A percentile compares a stretch with the other conserved stretches of the same genome.
Conservation (phyloP, 92 coral and sea anemone species). For the Porites rus region DNA sequence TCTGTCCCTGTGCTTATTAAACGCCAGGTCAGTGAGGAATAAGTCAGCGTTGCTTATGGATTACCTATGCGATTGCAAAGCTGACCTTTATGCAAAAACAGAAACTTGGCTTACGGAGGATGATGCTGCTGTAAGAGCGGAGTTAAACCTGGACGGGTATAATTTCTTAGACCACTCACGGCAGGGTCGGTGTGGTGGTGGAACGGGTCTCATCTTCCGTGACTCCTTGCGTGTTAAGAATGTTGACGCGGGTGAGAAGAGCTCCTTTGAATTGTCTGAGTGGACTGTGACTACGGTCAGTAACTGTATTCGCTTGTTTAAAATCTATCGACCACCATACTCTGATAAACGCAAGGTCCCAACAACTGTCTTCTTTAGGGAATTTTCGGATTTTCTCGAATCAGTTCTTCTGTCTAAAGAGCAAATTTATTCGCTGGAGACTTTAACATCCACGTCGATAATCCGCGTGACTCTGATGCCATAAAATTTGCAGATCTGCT, state of each 20-base stretch:
- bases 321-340: conserved; percentile 39
- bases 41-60: conserved; percentile 49
- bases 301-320: neutral
- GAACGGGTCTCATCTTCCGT: conserved; percentile 26
- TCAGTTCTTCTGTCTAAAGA: conserved; percentile 47
- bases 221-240: conserved; percentile 8
- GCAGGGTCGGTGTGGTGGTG: conserved; percentile 21
- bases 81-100: conserved; percentile 41
- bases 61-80: conserved; percentile 38
- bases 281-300: conserved; percentile 2
- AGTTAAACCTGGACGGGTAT: conserved; percentile 40
- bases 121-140: conserved; percentile 35
- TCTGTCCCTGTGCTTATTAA: conserved; percentile 23
- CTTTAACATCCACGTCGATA: conserved; percentile 47
- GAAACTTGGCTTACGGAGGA: conserved; percentile 34
- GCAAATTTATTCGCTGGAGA: conserved; percentile 40
- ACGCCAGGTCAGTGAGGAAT: conserved; percentile 34
- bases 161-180: conserved; percentile 18
- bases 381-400: conserved; percentile 42
- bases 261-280: conserved; percentile 17
- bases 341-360: conserved; percentile 33
- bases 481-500: conserved; percentile 29
- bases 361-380: conserved; percentile 20
- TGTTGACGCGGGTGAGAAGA: conserved; percentile 16
- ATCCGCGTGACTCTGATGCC: conserved; percentile 31